phyloP scores from a whole-genome alignment of 2,797 vertebrate species.

The Cossypha polioptera region DNA sequence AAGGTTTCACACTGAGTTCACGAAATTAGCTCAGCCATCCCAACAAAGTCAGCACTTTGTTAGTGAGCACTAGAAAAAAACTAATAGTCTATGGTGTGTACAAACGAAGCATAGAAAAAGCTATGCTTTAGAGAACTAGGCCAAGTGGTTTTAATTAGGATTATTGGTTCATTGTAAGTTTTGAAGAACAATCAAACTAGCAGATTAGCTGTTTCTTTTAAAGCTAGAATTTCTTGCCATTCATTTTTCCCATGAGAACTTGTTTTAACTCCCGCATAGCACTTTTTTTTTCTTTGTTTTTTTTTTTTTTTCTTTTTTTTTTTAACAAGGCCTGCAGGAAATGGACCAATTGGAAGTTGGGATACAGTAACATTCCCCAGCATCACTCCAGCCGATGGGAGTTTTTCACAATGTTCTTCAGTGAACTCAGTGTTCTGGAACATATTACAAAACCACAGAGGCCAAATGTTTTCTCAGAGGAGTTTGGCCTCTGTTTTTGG shows the following conservation, averaged over 20 bases:
- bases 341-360: slow-evolving; percentile 79
- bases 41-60: slow-evolving; percentile 82
- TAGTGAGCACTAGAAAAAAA: slow-evolving; percentile 73
- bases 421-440: slow-evolving; percentile 82
- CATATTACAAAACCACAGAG: slow-evolving; percentile 84
- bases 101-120: slow-evolving; percentile 81
- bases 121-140: slow-evolving; percentile 80
- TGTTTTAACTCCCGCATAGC: slow-evolving; percentile 77
- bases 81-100: slow-evolving; percentile 81
- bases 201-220: slow-evolving; percentile 83
- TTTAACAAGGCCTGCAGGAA: slow-evolving; percentile 73
- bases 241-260: slow-evolving; percentile 85
- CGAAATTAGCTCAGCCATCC: slow-evolving; percentile 84
- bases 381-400: slow-evolving; percentile 75
- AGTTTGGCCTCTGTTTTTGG: slow-evolving; percentile 81
- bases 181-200: slow-evolving; percentile 84
- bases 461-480: slow-evolving; percentile 84
- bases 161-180: slow-evolving; percentile 83
- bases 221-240: slow-evolving; percentile 81
- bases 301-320: slow-evolving; percentile 25
- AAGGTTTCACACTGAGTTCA: slow-evolving; percentile 85
- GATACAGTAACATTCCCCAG: slow-evolving; percentile 80
- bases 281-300: slow-evolving; percentile 8
- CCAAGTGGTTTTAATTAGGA: slow-evolving; percentile 85
- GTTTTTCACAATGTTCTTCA: slow-evolving; percentile 78